These are phyloP conservation scores for Odontomyia ornata DNA, from an alignment of 2,888 invertebrate species.

Conservation along the genomic window DNA sequence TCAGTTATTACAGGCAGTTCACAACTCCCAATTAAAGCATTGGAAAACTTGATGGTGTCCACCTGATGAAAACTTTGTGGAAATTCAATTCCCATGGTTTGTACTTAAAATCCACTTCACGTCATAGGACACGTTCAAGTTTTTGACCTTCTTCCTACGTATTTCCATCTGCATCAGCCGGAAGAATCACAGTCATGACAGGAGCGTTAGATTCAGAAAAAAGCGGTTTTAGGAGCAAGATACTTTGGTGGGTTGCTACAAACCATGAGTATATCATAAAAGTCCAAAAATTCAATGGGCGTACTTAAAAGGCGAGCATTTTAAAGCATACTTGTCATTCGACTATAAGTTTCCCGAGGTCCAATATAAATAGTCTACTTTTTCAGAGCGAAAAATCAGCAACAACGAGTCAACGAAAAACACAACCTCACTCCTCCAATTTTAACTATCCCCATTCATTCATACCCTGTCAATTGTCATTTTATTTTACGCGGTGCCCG, in stretches of 20 bases:
- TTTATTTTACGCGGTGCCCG: constrained; percentile 57
- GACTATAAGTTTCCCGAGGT: not conserved
- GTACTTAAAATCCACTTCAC: constrained; percentile 36
- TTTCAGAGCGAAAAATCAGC: constrained; percentile 29
- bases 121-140: constrained; percentile 30
- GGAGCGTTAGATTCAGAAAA: not conserved
- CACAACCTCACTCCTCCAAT: constrained; percentile 42
- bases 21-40: not conserved
- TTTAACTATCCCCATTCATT: constrained; percentile 51
- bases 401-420: constrained; percentile 43
- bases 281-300: not conserved
- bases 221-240: not conserved
- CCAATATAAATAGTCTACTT: not conserved
- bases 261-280: not conserved
- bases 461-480: constrained; percentile 59
- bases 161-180: not conserved
- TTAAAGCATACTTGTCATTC: not conserved
- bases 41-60: constrained; percentile 45
- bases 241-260: not conserved
- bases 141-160: not conserved
- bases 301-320: not conserved
- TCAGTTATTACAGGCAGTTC: not conserved
- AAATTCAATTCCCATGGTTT: constrained; percentile 44
- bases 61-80: constrained; percentile 52
- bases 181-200: not conserved